Evolutionary conservation across 1,140 invertebrate species (phyloP).

Genomic region (Globodera ellingtonae): DNA sequence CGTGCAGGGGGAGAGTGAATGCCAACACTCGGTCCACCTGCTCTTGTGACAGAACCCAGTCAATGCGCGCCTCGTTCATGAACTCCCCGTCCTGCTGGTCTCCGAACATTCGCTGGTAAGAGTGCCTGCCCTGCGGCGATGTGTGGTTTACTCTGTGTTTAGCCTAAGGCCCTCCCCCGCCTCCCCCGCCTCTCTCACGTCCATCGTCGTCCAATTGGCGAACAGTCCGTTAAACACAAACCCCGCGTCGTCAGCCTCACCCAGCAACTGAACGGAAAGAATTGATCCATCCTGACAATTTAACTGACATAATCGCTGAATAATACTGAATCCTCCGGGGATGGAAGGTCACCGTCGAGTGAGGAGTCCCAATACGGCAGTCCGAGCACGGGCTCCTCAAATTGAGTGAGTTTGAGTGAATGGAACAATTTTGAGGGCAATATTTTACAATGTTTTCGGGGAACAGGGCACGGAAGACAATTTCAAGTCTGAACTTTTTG

Average conservation of each 20-base stretch:
- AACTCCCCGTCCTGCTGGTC: constrained; percentile 55
- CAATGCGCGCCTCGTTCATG: constrained; percentile 56
- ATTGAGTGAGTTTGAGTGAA: not conserved
- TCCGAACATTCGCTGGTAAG: constrained; percentile 49
- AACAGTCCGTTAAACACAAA: constrained; percentile 54
- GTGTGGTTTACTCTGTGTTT: not conserved
- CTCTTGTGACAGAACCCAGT: constrained; percentile 52
- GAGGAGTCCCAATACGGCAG: constrained; percentile 67
- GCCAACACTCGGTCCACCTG: constrained; percentile 49
- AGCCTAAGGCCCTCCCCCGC: not conserved
- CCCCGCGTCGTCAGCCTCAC: constrained; percentile 52
- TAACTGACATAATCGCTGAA: constrained; percentile 51
- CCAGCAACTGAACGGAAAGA: constrained; percentile 53
- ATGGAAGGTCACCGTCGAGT: constrained; percentile 63
- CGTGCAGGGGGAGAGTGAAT: constrained; percentile 42
- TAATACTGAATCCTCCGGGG: constrained; percentile 64
- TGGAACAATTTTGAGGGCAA: not conserved
- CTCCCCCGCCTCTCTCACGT: constrained; percentile 28
- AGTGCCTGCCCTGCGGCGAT: constrained; percentile 44
- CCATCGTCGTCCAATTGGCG: constrained; percentile 55
- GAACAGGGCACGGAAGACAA: constrained; percentile 45
- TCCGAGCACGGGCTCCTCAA: constrained; percentile 52
- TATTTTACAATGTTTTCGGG: constrained; percentile 36
- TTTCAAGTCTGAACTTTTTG: constrained; percentile 29
- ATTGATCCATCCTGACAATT: not conserved